These are phyloP conservation scores for Metopolophium dirhodum DNA, from an alignment of 1,140 invertebrate genomes.

Conservation along the genomic window DNA sequence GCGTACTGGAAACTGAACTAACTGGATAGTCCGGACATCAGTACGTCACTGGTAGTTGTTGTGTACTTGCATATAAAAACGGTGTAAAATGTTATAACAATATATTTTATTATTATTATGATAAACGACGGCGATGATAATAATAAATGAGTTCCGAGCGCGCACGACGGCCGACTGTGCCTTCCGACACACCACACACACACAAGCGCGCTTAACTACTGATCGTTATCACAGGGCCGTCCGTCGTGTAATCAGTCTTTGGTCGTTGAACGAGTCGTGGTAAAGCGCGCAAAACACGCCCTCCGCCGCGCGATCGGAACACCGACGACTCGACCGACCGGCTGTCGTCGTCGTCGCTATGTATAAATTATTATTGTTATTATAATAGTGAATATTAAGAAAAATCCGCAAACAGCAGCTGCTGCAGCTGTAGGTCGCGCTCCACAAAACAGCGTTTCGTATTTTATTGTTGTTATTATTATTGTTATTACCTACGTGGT, in stretches of 20 bases:
- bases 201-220: background rate
- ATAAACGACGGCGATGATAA: background rate
- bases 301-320: background rate
- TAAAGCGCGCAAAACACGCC: background rate
- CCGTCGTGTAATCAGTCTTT: background rate
- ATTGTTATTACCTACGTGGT: background rate
- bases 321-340: background rate
- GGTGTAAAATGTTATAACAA: background rate
- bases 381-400: background rate
- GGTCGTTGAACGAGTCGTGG: background rate
- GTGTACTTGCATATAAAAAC: background rate
- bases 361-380: too few species aligned
- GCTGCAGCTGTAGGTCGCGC: background rate
- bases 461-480: too few species aligned
- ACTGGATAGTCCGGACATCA: too few species aligned
- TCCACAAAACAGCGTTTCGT: background rate
- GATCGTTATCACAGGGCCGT: conserved; percentile 9
- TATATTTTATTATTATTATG: background rate
- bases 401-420: background rate
- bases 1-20: background rate
- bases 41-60: background rate
- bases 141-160: background rate
- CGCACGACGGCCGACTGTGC: background rate
- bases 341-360: background rate
- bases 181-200: background rate